Evolutionary conservation across 1,140 invertebrate species (phyloP).

Genomic region (Probaryconus sp.): DNA sequence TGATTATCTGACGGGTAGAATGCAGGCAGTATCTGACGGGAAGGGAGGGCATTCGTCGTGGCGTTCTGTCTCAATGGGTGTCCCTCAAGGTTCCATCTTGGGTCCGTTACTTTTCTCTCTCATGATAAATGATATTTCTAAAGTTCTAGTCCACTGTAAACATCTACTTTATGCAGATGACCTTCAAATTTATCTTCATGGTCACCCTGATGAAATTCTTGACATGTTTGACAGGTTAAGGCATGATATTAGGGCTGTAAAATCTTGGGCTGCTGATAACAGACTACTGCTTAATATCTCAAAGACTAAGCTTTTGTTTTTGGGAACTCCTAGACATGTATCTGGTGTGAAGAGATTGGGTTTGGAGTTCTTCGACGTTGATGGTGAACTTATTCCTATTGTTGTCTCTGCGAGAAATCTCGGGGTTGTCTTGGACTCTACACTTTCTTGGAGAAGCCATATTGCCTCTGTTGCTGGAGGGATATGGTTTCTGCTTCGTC

Average conservation of each 20-base stretch:
- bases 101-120: conserved; percentile 1
- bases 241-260: background rate
- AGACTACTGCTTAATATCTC: background rate
- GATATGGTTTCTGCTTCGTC: background rate
- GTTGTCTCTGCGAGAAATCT: background rate
- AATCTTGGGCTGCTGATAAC: background rate
- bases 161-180: conserved; percentile 1
- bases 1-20: background rate
- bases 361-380: too few relatives aligned
- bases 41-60: background rate
- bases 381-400: too few relatives aligned
- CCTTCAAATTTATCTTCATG: background rate
- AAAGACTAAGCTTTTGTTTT: background rate
- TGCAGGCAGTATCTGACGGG: background rate
- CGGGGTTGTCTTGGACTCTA: background rate
- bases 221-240: background rate
- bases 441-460: background rate
- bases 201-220: background rate
- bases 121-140: background rate
- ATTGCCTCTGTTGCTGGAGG: background rate
- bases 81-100: conserved; percentile 10
- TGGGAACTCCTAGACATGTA: too few relatives aligned
- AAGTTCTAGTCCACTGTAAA: background rate
- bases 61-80: background rate
- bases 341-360: too few relatives aligned